Base-by-base conservation (phyloP, 2,113 vertebrate species). In the Empidonax traillii region DNA sequence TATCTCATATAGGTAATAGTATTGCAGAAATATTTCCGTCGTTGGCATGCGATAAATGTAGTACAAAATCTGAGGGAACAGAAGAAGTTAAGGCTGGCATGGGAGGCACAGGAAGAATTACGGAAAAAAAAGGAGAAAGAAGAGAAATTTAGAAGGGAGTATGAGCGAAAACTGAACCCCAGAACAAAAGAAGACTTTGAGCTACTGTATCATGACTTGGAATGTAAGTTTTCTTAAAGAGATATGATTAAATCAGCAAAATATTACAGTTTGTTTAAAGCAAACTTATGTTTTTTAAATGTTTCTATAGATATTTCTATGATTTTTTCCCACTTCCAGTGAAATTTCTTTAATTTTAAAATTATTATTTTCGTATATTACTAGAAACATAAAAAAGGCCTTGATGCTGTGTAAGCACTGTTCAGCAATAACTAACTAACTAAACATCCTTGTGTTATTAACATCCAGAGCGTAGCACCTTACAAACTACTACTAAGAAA, bases 181-280 rank as follows among this genome's bases (percentile, higher is more conserved):
- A 97, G 97, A 97, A 98, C 94, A 62, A 98, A 93, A 75, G 98
- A 98, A 92, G 99, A 99, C 94, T 99, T 99, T 94, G 98, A 98
- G 55, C 97, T 99, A 84, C 98, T 99, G 43, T 99, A 98, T 97
- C 97, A 98, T 78, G 98, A 98, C 30, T 95, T 99, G 66, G 98
- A 99, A 97, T 93, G 99, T 99, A 98, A 95, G 99, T 96, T 90
- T 68, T 90, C 37, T 72, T 75, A 61, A 73, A 82, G 25, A 7
- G 10, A 33, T 51, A 52, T 28, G 44, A 20, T 51, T 63, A 66
- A 81, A 69, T 59, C 41, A 71, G 52, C 19, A n/a, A 83, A 71
- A 73, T 6, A 41, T 3, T 46, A 16, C 22, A 16, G 6, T 71
- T 86, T 62, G 24, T 83, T 85, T 61, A 53, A 82, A 90, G 71